phyloP scores from a whole-genome alignment of 2,888 invertebrate species.

The Molanna angustata region DNA sequence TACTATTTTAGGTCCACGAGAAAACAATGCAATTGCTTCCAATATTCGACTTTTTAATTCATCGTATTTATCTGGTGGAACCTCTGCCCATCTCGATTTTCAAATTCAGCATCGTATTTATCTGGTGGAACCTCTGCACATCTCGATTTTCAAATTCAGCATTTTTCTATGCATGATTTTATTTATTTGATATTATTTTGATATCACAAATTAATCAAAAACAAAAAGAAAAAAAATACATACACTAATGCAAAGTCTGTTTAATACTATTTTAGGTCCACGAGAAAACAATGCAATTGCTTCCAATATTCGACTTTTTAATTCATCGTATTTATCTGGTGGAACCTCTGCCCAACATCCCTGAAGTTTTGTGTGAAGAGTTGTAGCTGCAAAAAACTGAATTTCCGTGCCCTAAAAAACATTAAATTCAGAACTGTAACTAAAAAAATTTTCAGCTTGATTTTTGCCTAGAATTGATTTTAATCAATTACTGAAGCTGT shows the following conservation, averaged over 20 bases:
- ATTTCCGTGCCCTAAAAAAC: slow-evolving; percentile 75
- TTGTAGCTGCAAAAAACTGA: slow-evolving; percentile 92
- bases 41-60: slow-evolving; percentile 75
- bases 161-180: no score
- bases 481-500: no score
- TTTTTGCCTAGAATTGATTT: no score
- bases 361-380: slow-evolving; percentile 83
- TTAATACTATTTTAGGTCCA: slow-evolving; percentile 83
- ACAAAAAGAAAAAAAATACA: no score
- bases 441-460: no score
- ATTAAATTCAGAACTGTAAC: no score
- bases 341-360: slow-evolving; percentile 88
- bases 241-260: slow-evolving; percentile 85
- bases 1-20: slow-evolving; percentile 80
- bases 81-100: slow-evolving; percentile 86
- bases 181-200: no score
- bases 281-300: slow-evolving; percentile 72
- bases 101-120: no score
- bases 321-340: slow-evolving; percentile 68
- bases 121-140: background rate
- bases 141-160: no score
- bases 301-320: slow-evolving; percentile 76
- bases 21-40: slow-evolving; percentile 72
- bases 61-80: slow-evolving; percentile 76
- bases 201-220: no score